Evolutionary conservation across 1,140 invertebrate species (phyloP).

Genomic region (Cherax destructor): DNA sequence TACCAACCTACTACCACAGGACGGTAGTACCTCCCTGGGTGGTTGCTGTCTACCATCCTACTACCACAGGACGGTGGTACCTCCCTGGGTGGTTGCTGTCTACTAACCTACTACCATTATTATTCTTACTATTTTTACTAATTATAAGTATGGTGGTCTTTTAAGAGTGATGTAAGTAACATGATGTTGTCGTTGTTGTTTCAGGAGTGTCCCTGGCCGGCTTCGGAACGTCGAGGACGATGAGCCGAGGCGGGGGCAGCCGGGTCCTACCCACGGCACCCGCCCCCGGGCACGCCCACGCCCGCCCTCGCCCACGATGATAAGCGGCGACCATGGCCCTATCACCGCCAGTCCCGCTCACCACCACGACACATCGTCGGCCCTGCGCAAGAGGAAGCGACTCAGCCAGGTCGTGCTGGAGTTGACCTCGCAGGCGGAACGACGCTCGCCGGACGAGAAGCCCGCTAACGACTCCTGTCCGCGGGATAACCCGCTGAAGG

Average conservation of each 20-base stretch:
- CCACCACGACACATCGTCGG: conserved; percentile 65
- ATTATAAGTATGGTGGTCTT: too few relatives aligned
- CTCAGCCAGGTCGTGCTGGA: conserved; percentile 85
- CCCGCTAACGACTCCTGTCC: conserved; percentile 74
- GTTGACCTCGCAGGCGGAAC: conserved; percentile 77
- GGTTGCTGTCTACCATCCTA: not conserved
- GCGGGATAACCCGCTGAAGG: conserved; percentile 63
- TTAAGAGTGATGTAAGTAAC: not conserved
- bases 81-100: too few relatives aligned
- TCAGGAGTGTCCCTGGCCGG: conserved; percentile 66
- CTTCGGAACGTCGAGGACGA: conserved; percentile 58
- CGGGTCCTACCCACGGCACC: conserved; percentile 65
- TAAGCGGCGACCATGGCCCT: conserved; percentile 64
- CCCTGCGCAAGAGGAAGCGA: conserved; percentile 82
- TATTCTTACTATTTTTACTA: too few relatives aligned
- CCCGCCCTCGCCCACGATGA: conserved; percentile 64
- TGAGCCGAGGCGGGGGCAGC: conserved; percentile 65
- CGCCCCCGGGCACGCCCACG: conserved; percentile 64
- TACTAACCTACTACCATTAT: not conserved
- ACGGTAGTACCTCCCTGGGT: too few relatives aligned
- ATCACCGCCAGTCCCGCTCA: conserved; percentile 53
- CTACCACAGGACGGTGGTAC: too few relatives aligned
- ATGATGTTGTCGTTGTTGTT: not conserved
- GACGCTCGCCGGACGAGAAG: conserved; percentile 63
- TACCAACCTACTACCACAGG: too few relatives aligned